Evolutionary conservation across 2,797 vertebrate genomes (phyloP).

Genomic region (Clamator glandarius): DNA sequence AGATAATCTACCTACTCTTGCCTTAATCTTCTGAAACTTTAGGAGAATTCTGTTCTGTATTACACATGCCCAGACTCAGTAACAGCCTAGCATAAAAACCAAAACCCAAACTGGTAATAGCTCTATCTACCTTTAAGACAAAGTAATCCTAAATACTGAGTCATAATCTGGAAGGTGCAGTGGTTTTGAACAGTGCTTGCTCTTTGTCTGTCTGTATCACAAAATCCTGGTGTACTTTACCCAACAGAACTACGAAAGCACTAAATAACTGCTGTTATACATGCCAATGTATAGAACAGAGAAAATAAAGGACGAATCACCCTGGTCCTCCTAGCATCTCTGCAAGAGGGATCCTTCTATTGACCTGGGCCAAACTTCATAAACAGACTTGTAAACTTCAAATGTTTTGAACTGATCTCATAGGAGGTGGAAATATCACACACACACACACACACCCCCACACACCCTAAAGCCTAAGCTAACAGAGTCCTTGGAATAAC

Average conservation of each 20-base stretch:
- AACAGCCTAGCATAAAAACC: not conserved
- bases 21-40: not conserved
- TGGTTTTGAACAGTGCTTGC: not conserved
- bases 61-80: not conserved
- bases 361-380: not conserved
- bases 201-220: not conserved
- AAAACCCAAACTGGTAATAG: not conserved
- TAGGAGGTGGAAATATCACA: not conserved
- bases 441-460: no score
- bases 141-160: not conserved
- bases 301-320: not conserved
- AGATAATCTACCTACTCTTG: not conserved
- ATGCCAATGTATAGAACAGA: not conserved
- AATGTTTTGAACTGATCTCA: not conserved
- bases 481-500: not conserved
- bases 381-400: not conserved
- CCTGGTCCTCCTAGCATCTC: not conserved
- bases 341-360: not conserved
- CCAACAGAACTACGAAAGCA: not conserved
- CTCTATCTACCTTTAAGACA: not conserved
- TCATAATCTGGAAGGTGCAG: not conserved
- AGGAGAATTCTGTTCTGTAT: not conserved
- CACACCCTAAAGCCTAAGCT: not conserved
- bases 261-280: not conserved
- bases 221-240: not conserved